Conservation (phyloP, 2,888 invertebrate species). For the Cephalotes varians region DNA sequence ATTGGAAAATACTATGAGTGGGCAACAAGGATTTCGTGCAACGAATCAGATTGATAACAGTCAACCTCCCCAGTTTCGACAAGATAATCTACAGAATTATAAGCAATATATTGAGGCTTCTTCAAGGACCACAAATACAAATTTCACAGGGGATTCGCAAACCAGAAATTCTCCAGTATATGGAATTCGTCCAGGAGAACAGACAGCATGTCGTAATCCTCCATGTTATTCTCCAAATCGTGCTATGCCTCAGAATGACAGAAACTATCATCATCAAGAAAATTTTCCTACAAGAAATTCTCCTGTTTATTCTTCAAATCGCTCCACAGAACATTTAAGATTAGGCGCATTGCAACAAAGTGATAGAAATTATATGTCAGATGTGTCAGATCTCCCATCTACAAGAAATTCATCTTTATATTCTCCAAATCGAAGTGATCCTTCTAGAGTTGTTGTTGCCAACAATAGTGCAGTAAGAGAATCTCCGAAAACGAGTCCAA, state of each 20-base stretch:
- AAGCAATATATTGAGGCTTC: slow-evolving; percentile 79
- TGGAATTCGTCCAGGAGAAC: slow-evolving; percentile 69
- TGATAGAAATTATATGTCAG: slow-evolving; percentile 73
- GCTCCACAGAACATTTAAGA: slow-evolving; percentile 76
- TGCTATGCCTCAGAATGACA: slow-evolving; percentile 68
- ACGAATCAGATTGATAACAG: slow-evolving; percentile 75
- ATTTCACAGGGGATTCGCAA: slow-evolving; percentile 77
- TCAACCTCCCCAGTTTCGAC: slow-evolving; percentile 75
- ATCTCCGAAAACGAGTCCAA: slow-evolving; percentile 85
- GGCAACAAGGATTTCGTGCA: slow-evolving; percentile 74
- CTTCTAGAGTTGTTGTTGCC: slow-evolving; percentile 68
- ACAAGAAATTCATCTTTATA: slow-evolving; percentile 77
- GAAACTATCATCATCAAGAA: slow-evolving; percentile 75
- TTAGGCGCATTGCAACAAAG: slow-evolving; percentile 72
- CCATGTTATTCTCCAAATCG: slow-evolving; percentile 76
- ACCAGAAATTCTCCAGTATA: slow-evolving; percentile 81
- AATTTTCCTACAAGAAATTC: slow-evolving; percentile 77
- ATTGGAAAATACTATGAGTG: slow-evolving; percentile 67
- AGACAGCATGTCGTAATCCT: slow-evolving; percentile 74
- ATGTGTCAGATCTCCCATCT: slow-evolving; percentile 69
- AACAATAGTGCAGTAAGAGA: slow-evolving; percentile 86
- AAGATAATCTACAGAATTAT: slow-evolving; percentile 77
- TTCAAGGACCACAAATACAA: slow-evolving; percentile 69
- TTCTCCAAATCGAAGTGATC: slow-evolving; percentile 67
- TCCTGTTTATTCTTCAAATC: slow-evolving; percentile 78